Base-by-base conservation (phyloP, 2,888 invertebrate genomes). In the Cephus pulcher region DNA sequence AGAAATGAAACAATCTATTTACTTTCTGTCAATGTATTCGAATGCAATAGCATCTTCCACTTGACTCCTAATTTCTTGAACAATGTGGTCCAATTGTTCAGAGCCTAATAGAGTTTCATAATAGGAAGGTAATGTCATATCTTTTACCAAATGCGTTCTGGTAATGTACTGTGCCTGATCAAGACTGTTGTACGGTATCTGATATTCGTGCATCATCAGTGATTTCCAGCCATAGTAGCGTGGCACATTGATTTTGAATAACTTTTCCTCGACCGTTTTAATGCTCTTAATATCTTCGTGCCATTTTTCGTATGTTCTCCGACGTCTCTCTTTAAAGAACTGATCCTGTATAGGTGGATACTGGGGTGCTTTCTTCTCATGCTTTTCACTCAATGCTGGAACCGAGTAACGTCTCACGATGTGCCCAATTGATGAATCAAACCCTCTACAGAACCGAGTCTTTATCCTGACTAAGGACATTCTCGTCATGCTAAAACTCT, bases 211-310 rank as follows among this genome's bases (percentile, higher is more conserved):
- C 4, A 97, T 88, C 86, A 94, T 91, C 1, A 95, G 90, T 79
- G 94, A 93, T 86, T 93, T 94, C 93, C 95, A 97, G 1, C 97
- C 97, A 90, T 96, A 97, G 90, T 95, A 97, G 75, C 94, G 93
- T 0, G 96, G 96, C 94, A 97, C 95, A 89, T 97, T 97, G 34
- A 97, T 87, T 84, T 96, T 96, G 76, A 97, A 94, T 85, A 96
- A 93, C 88, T 98, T 98, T 89, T 97, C 97, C 92, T 98, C 97
- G 0, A 97, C 94, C 0, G 96, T 97, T 78, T 94, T 93, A 15
- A 96, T 86, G 1, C 93, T 90, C 88, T 93, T 93, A 23, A 97
- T 94, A 87, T 94, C 93, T 30, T 95, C 92, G 85, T 95, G 92
- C 90, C 93, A 91, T 2, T 87, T 83, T 81, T 93, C 88, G 0